phyloP scores from a whole-genome alignment of 1,140 invertebrate species.

The Pseudachorutes palmiensis region DNA sequence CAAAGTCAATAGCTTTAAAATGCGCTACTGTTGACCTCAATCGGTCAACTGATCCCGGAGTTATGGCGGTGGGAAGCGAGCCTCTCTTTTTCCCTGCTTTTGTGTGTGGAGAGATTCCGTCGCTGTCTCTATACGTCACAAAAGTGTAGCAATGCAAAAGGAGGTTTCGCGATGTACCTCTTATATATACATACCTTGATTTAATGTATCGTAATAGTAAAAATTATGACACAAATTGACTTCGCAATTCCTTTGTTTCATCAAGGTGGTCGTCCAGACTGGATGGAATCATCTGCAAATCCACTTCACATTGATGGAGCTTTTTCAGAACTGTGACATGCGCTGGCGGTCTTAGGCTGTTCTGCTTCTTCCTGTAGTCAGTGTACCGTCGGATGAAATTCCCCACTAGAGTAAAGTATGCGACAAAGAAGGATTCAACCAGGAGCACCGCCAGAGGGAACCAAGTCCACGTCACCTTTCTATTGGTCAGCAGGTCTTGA shows the following conservation, averaged over 20 bases:
- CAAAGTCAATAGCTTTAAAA: too few relatives aligned
- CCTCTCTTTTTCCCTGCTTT: too few relatives aligned
- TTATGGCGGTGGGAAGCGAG: too few relatives aligned
- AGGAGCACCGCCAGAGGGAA: not conserved
- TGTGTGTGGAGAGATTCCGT: too few relatives aligned
- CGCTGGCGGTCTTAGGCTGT: not conserved
- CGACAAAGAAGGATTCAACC: not conserved
- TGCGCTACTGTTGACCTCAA: too few relatives aligned
- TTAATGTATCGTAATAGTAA: too few relatives aligned
- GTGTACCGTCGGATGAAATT: not conserved
- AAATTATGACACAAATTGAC: too few relatives aligned
- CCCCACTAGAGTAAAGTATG: not conserved
- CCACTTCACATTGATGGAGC: not conserved
- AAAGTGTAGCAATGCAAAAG: too few relatives aligned
- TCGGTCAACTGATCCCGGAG: too few relatives aligned
- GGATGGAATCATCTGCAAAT: not conserved
- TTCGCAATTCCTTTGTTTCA: not conserved
- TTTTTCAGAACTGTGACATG: not conserved
- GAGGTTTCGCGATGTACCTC: too few relatives aligned
- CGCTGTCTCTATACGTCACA: too few relatives aligned
- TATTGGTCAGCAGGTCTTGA: not conserved
- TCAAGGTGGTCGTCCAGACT: not conserved
- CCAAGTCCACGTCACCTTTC: not conserved
- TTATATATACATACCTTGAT: too few relatives aligned
- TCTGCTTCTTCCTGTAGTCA: not conserved